Evolutionary conservation across 1,140 invertebrate species (phyloP).

Genomic region (Lamellibrachia luymesi): DNA sequence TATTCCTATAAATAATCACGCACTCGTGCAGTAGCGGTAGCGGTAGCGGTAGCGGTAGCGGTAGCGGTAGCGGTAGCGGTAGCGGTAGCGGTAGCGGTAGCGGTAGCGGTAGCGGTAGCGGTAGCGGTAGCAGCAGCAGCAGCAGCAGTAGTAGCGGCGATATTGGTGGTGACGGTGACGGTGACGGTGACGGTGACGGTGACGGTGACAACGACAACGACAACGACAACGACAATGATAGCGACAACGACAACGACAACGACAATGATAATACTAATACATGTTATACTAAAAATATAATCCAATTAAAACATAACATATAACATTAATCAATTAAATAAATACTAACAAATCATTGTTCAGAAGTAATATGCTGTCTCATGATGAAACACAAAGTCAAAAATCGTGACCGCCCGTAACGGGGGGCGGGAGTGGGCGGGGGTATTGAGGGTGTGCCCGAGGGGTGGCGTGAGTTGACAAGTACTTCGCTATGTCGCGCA

Average conservation of each 20-base stretch:
- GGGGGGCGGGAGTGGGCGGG: too few relatives aligned
- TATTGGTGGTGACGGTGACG: background rate
- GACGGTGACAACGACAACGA: background rate
- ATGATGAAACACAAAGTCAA: background rate
- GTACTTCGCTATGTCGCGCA: background rate
- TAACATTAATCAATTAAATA: background rate
- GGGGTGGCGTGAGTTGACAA: background rate
- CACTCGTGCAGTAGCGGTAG: background rate
- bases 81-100: background rate
- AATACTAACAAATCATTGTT: background rate
- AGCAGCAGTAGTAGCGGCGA: background rate
- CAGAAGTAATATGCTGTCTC: background rate
- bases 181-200: background rate
- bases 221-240: background rate
- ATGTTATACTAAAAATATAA: background rate
- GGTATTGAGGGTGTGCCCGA: background rate
- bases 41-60: background rate
- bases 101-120: background rate
- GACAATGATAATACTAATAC: background rate
- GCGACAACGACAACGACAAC: background rate
- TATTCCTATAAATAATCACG: too few relatives aligned
- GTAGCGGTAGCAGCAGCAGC: background rate
- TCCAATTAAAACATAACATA: background rate
- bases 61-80: background rate
- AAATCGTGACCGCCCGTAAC: background rate